Evolutionary conservation across 2,888 invertebrate species (phyloP).

Genomic region (Petrolisthes cinctipes): DNA sequence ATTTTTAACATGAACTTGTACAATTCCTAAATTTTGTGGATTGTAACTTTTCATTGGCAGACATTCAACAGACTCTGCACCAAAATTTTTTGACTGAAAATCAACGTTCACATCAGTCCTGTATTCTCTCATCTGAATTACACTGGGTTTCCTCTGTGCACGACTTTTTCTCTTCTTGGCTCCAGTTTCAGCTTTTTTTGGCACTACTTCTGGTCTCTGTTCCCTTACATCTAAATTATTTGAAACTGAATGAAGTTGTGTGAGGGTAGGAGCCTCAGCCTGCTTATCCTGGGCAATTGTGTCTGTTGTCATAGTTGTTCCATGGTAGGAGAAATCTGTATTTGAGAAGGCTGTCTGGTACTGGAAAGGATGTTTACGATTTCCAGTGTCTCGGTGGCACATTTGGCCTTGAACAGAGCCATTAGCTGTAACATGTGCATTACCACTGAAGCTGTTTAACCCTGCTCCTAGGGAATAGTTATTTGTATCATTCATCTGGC

Average conservation of each 20-base stretch:
- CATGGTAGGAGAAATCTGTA: constrained; percentile 39
- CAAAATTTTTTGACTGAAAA: constrained; percentile 9
- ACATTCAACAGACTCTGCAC: constrained; percentile 18
- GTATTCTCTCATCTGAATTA: constrained; percentile 56
- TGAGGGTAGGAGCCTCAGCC: constrained; percentile 30
- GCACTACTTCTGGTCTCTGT: constrained; percentile 35
- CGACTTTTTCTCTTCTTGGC: constrained; percentile 64
- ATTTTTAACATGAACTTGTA: constrained; percentile 17
- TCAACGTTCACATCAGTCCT: constrained; percentile 1
- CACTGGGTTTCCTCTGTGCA: constrained; percentile 63
- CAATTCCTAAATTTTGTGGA: neutral
- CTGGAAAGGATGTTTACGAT: constrained; percentile 28
- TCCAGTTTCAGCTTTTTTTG: constrained; percentile 52
- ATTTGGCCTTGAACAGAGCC: constrained; percentile 22
- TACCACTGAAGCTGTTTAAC: constrained; percentile 29
- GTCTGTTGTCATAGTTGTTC: constrained; percentile 4
- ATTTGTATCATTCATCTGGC: constrained; percentile 21
- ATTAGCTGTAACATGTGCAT: constrained; percentile 5
- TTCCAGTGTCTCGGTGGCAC: constrained; percentile 23
- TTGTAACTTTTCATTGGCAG: constrained; percentile 20
- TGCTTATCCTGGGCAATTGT: constrained; percentile 37
- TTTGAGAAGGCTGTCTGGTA: constrained; percentile 41
- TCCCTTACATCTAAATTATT: constrained; percentile 28
- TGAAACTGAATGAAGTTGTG: constrained; percentile 33
- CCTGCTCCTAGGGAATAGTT: constrained; percentile 38